Evolutionary conservation across 1,140 invertebrate genomes (phyloP).

Genomic region (Oncopodura yosiiana): DNA sequence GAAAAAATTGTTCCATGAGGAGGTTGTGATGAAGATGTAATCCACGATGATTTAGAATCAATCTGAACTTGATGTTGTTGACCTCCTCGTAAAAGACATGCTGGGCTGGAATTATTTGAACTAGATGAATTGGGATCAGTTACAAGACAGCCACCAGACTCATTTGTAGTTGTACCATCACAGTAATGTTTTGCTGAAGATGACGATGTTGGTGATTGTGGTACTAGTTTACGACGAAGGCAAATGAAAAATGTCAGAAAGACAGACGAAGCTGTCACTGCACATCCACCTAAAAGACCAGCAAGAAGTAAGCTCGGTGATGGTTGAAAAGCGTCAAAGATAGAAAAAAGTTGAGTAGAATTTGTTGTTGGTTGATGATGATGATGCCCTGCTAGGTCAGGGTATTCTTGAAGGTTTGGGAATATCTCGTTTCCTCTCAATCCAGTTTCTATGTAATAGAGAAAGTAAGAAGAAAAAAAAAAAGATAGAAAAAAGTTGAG

Average conservation of each 20-base stretch:
- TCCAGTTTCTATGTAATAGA: background rate
- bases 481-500: background rate
- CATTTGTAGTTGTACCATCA: slow-evolving; percentile 7
- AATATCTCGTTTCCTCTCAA: background rate
- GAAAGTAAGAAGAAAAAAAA: background rate
- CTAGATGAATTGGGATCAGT: slow-evolving; percentile 26
- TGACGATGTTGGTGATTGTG: slow-evolving; percentile 18
- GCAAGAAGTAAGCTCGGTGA: slow-evolving; percentile 32
- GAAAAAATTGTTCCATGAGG: background rate
- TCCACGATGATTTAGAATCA: slow-evolving; percentile 24
- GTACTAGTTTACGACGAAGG: slow-evolving; percentile 34
- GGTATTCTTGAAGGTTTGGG: background rate
- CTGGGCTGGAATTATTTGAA: slow-evolving; percentile 32
- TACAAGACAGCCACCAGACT: background rate
- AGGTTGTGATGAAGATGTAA: background rate
- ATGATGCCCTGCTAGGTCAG: background rate
- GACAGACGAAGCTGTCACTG: slow-evolving; percentile 31
- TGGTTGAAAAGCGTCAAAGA: too few relatives aligned
- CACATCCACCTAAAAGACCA: slow-evolving; percentile 34
- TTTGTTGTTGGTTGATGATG: slow-evolving; percentile 11
- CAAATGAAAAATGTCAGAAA: slow-evolving; percentile 35
- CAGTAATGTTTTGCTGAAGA: slow-evolving; percentile 1
- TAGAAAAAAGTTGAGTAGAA: slow-evolving; percentile 28
- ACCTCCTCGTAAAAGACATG: slow-evolving; percentile 29
- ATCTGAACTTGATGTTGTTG: slow-evolving; percentile 6